Evolutionary conservation across 2,888 invertebrate genomes (phyloP).

Genomic region (Lingula anatina): DNA sequence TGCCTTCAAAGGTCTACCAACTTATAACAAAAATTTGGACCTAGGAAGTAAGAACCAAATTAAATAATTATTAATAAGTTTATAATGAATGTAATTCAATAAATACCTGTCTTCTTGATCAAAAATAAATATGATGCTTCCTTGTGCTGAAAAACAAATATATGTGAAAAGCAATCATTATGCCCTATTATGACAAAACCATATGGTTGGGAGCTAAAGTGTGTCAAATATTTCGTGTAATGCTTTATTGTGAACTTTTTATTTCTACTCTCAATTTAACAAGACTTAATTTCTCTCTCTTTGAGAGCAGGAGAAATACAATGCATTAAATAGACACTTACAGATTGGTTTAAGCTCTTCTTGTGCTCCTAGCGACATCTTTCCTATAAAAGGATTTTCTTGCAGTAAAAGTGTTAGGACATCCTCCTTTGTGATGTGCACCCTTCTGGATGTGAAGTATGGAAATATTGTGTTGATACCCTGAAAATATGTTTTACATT

Average conservation of each 20-base stretch:
- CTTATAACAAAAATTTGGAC: no score
- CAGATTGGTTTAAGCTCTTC: slow-evolving; percentile 66
- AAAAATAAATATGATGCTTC: no score
- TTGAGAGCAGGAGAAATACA: neutral
- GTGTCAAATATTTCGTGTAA: no score
- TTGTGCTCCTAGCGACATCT: slow-evolving; percentile 65
- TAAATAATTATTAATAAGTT: no score
- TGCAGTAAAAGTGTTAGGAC: slow-evolving; percentile 71
- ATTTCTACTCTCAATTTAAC: no score
- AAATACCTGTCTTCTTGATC: no score
- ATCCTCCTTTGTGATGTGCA: slow-evolving; percentile 70
- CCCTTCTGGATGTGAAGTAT: slow-evolving; percentile 57
- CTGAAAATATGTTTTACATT: slow-evolving; percentile 14
- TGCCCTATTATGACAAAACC: neutral
- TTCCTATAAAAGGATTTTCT: slow-evolving; percentile 72
- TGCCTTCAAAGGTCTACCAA: no score
- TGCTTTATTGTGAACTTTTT: no score
- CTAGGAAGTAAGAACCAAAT: no score
- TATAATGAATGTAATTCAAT: no score
- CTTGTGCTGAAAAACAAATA: no score
- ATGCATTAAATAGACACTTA: slow-evolving; percentile 53
- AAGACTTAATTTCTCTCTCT: no score
- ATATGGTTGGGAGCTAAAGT: neutral
- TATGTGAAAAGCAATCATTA: neutral
- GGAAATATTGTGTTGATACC: slow-evolving; percentile 20